Evolutionary conservation across 2,797 vertebrate genomes (phyloP).

Genomic region (Anisognathus igniventris): DNA sequence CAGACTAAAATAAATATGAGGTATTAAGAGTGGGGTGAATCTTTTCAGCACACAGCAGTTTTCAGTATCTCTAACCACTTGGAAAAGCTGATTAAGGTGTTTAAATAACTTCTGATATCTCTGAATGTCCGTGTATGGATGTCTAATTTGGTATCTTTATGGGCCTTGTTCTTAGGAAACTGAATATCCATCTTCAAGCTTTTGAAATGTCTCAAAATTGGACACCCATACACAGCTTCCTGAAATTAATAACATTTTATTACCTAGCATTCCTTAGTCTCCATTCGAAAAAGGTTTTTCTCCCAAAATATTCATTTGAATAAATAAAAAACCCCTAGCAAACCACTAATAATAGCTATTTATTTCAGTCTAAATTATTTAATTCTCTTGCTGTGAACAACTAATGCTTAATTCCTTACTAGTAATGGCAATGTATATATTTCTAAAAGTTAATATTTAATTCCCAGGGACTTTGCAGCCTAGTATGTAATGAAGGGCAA

Average conservation of each 20-base stretch:
- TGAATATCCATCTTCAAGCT: background rate
- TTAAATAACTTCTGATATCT: slow-evolving; percentile 31
- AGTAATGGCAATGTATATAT: background rate
- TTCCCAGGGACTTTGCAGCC: background rate
- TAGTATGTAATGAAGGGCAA: background rate
- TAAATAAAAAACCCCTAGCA: background rate
- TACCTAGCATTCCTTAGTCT: background rate
- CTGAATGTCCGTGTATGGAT: background rate
- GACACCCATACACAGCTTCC: background rate
- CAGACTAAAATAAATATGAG: background rate
- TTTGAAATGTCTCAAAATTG: background rate
- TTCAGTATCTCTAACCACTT: slow-evolving; percentile 14
- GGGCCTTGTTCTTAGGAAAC: background rate
- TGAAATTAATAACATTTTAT: background rate
- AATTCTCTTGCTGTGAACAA: background rate
- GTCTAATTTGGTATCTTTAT: background rate
- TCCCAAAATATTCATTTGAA: background rate
- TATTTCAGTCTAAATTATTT: background rate
- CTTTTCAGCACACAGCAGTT: background rate
- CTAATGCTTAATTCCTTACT: background rate
- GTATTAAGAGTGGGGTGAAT: background rate
- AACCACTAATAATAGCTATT: background rate
- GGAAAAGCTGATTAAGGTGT: slow-evolving; percentile 38
- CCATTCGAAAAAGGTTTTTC: background rate
- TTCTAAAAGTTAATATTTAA: slow-evolving; percentile 1